Conservation (phyloP, 2,888 invertebrate genomes). For the Eutolmus rufibarbis region DNA sequence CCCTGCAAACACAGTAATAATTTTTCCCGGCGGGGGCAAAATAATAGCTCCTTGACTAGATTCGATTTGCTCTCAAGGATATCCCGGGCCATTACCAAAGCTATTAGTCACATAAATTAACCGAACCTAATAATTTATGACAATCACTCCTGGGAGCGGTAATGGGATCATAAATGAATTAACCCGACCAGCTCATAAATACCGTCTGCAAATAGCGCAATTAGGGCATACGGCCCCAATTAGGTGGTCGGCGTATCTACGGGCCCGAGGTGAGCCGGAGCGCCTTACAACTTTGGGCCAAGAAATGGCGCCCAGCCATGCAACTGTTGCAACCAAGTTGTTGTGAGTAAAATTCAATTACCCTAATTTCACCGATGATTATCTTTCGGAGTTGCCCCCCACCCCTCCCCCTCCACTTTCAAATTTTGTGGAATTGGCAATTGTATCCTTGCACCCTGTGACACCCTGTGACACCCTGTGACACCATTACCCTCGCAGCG, state of each 20-base stretch:
- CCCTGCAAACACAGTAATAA: not conserved
- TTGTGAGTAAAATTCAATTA: not conserved
- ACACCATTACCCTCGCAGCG: not conserved
- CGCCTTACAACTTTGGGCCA: not conserved
- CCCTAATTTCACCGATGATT: not conserved
- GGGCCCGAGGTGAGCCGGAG: not conserved
- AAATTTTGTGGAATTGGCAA: not conserved
- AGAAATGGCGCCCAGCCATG: not conserved
- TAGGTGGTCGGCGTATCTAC: not conserved
- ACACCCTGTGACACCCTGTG: not conserved
- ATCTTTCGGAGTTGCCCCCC: not conserved
- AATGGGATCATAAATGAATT: conserved; percentile 5
- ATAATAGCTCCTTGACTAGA: not conserved
- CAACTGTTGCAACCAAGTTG: not conserved
- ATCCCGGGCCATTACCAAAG: not conserved
- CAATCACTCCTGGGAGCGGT: not conserved
- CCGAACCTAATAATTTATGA: not conserved
- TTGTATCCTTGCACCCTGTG: not conserved
- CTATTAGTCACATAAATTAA: not conserved
- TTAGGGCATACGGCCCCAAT: not conserved
- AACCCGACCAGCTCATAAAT: not conserved
- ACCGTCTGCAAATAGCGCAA: not conserved
- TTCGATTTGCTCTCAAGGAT: not conserved
- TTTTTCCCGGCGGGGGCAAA: not conserved
- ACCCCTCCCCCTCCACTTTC: not conserved